These are phyloP conservation scores for Gastrophryne carolinensis DNA, from an alignment of 2,797 vertebrate genomes.

Conservation along the genomic window DNA sequence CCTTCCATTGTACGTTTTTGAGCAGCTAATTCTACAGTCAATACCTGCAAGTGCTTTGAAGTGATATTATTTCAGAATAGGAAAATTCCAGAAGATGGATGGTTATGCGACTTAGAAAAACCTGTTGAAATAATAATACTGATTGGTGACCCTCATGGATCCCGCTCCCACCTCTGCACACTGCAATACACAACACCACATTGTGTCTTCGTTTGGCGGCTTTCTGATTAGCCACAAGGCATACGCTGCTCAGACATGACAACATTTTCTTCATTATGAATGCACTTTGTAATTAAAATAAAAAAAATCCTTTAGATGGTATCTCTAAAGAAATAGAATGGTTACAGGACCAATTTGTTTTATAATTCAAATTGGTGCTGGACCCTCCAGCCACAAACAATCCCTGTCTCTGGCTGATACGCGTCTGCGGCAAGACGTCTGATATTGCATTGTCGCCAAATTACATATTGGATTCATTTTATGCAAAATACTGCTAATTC, in stretches of 20 bases:
- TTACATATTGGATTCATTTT: conserved; percentile 44
- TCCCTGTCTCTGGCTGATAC: background rate
- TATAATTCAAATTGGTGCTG: background rate
- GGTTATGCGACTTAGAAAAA: too few species aligned
- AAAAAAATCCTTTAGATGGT: background rate
- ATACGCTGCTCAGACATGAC: background rate
- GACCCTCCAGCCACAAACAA: background rate
- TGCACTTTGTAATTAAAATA: background rate
- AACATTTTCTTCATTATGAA: background rate
- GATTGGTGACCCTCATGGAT: background rate
- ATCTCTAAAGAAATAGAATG: conserved; percentile 9
- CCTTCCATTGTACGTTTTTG: too few species aligned
- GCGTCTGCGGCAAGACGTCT: background rate
- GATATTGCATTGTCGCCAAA: conserved; percentile 6
- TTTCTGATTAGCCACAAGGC: conserved; percentile 2
- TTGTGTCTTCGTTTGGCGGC: background rate
- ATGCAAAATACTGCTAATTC: conserved; percentile 35
- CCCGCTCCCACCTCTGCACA: background rate
- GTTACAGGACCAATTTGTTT: too few species aligned
- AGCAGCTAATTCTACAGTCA: too few species aligned
- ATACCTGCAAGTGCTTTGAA: too few species aligned
- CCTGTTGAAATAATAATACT: background rate
- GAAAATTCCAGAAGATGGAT: too few species aligned
- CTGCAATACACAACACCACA: background rate
- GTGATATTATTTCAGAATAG: too few species aligned